Evolutionary conservation across 2,113 vertebrate species (phyloP), one percentile per base, ranked within the genome.

Genomic region (Lepus americanus): DNA sequence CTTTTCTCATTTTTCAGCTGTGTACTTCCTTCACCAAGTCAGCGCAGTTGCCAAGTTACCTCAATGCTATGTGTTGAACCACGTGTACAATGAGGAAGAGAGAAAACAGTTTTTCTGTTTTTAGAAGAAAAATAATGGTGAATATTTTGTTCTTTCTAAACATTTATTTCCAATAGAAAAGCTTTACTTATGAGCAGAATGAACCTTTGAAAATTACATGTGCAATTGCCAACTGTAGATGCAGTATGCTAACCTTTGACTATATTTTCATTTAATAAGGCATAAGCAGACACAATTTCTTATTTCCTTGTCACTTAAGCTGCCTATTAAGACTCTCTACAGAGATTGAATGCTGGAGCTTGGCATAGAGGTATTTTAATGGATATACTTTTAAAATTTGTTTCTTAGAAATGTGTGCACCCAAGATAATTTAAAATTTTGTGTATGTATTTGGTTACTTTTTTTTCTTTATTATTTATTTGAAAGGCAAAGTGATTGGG

Each of bases 101-200:
- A 44, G 51, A 93, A 80, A 70, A 87, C 59, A 76, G 23, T 66
- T 92, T 91, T 92, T 77, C 19, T 78, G 2, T 55, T 79, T 85
- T 77, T 22, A 83, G 78, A 87, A 44, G 51, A 95, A 93, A 77
- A 1, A 83, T 6, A 76, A 83, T 44, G 29, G 25, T 23, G 25
- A 67, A 64, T 69, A 70, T 39, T 84, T 96, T 91, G 23, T 53
- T 67, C 17, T 82, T 27, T 44, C 63, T 86, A 91, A 80, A 44
- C 44, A 67, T 2, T n/a, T 93, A 69, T 70, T 93, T 13, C 66
- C 91, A 96, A 90, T 89, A 69, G 27, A 77, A 95, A 98, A 86
- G 10, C 55, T 78, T 12, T 27, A 78, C 64, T 73, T 73, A 94
- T 16, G 4, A 90, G 51, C 16, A 39, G 33, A 31, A 77, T 66